Percentiles rank a stretch among this genome's conserved stretches.
Conservation (phyloP, 2,113 vertebrate genomes). For the Todiramphus saurophagus region DNA sequence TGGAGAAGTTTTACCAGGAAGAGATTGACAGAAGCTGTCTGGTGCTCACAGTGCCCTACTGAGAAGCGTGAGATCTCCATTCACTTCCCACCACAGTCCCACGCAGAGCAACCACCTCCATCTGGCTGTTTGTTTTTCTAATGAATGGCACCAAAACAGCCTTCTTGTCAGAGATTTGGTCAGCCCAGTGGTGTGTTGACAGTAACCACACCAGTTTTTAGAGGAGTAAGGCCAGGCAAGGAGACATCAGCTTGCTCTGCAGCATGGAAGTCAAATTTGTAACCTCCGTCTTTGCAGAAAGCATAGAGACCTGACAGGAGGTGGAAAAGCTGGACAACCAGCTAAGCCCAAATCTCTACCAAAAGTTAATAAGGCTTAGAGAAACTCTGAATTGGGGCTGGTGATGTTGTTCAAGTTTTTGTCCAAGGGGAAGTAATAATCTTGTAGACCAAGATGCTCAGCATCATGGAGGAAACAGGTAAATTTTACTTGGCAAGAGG, state of each 20-base stretch:
- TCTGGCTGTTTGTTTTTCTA: background rate
- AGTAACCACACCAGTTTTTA: background rate
- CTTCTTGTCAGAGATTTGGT: background rate
- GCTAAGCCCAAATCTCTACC: background rate
- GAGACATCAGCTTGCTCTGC: background rate
- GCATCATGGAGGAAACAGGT: fast-evolving
- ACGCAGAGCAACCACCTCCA: background rate
- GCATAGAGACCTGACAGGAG: background rate
- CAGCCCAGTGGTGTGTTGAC: background rate
- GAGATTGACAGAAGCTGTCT: background rate
- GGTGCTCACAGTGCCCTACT: background rate
- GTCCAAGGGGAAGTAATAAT: background rate
- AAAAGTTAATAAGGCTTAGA: background rate
- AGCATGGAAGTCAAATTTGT: background rate
- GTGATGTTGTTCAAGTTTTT: background rate
- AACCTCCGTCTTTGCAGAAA: background rate
- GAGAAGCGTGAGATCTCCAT: background rate
- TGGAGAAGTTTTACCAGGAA: background rate
- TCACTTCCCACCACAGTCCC: background rate
- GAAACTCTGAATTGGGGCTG: background rate
- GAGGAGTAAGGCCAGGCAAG: background rate
- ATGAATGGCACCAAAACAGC: background rate
- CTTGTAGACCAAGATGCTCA: background rate
- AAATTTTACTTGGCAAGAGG: background rate
- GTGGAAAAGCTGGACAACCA: background rate